Evolutionary conservation across 2,797 vertebrate species (phyloP).

Genomic region (Artibeus lituratus): DNA sequence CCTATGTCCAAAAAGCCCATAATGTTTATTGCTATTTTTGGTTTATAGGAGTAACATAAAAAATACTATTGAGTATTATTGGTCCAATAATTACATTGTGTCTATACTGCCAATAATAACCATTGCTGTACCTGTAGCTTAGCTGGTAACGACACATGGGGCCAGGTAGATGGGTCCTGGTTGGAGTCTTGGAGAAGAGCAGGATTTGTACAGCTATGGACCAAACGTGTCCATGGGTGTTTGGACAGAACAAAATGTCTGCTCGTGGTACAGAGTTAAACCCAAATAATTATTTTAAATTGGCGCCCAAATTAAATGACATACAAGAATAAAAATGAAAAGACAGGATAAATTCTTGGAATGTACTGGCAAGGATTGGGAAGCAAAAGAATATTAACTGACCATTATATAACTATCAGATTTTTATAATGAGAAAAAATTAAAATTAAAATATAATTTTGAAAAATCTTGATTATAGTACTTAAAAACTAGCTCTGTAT

Average conservation of each 20-base stretch:
- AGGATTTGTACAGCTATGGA: not conserved
- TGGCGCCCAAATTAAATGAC: not conserved
- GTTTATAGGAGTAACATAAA: not conserved
- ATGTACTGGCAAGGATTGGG: not conserved
- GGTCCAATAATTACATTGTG: not conserved
- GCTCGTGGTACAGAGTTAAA: not conserved
- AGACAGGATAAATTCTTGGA: not conserved
- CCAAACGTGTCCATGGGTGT: not conserved
- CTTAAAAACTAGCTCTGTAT: not conserved
- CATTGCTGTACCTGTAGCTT: not conserved
- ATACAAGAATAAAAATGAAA: not conserved
- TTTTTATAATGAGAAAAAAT: constrained; percentile 24
- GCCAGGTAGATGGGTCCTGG: not conserved
- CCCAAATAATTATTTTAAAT: not conserved
- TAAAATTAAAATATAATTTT: not conserved
- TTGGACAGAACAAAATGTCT: not conserved
- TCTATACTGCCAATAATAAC: not conserved
- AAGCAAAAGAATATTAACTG: not conserved
- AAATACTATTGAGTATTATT: not conserved
- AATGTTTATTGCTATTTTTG: not conserved
- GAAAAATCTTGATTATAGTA: not conserved
- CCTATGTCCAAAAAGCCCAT: not conserved
- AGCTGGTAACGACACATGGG: not conserved
- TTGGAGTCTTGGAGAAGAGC: not conserved
- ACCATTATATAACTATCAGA: not conserved